Conservation (phyloP, 1,140 invertebrate species). For the Mesaphorura yosii region DNA sequence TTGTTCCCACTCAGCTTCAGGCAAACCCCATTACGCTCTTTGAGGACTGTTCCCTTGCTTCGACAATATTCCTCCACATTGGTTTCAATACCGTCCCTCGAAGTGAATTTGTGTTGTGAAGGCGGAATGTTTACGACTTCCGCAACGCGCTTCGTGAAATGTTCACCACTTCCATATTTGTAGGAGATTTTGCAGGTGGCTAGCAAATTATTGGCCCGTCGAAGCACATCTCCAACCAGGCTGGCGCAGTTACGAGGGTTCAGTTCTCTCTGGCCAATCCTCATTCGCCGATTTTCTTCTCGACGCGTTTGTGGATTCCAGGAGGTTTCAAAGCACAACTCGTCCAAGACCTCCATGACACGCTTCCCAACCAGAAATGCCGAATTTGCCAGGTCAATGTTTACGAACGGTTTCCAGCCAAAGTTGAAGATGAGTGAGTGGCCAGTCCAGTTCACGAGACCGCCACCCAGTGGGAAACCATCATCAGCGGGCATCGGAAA, state of each 20-base stretch:
- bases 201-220: background rate
- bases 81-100: background rate
- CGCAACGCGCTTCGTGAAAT: background rate
- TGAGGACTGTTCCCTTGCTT: background rate
- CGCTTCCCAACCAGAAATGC: constrained; percentile 1
- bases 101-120: background rate
- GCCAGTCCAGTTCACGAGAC: constrained; percentile 8
- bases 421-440: background rate
- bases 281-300: background rate
- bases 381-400: constrained; percentile 2
- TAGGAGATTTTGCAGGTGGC: background rate
- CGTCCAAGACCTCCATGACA: background rate
- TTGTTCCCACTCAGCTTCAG: background rate
- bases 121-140: background rate
- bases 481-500: background rate
- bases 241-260: background rate
- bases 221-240: background rate
- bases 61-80: constrained; percentile 6
- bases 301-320: background rate
- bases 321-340: no score
- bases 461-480: background rate
- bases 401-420: constrained; percentile 6
- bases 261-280: background rate
- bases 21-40: background rate
- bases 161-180: background rate